Percentiles rank a stretch among this genome's conserved stretches.
Conservation (phyloP, 2,113 vertebrate species). For the Tinamus guttatus region DNA sequence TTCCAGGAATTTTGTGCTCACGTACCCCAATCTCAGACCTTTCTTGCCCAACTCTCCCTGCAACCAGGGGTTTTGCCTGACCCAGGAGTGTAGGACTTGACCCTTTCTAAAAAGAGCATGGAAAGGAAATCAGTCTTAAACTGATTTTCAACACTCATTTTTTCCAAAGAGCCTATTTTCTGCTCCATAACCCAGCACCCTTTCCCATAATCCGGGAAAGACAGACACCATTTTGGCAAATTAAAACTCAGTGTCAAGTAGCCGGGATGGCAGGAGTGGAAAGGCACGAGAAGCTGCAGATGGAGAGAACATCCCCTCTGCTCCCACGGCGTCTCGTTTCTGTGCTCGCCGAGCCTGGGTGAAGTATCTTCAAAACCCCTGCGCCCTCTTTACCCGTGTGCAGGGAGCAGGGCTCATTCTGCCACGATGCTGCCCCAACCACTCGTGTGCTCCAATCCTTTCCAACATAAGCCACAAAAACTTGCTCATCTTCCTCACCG, state of each 20-base stretch:
- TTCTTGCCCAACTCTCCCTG: not conserved
- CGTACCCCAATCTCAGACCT: not conserved
- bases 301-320: not conserved
- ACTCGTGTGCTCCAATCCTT: not conserved
- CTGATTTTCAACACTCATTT: not conserved
- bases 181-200: not conserved
- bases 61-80: not conserved
- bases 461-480: not conserved
- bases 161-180: not conserved
- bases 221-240: not conserved
- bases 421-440: not conserved
- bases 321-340: not conserved
- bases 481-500: not conserved
- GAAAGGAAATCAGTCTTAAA: not conserved
- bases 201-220: not conserved
- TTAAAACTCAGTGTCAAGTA: not conserved
- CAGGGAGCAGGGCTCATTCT: not conserved
- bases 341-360: not conserved
- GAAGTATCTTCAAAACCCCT: not conserved
- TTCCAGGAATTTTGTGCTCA: rapidly evolving
- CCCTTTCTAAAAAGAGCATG: rapidly evolving
- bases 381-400: rapidly evolving
- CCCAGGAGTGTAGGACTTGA: not conserved
- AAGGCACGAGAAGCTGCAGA: not conserved
- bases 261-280: not conserved